Evolutionary conservation across 2,888 invertebrate genomes (phyloP).

Genomic region (Leptopilina myrica): DNA sequence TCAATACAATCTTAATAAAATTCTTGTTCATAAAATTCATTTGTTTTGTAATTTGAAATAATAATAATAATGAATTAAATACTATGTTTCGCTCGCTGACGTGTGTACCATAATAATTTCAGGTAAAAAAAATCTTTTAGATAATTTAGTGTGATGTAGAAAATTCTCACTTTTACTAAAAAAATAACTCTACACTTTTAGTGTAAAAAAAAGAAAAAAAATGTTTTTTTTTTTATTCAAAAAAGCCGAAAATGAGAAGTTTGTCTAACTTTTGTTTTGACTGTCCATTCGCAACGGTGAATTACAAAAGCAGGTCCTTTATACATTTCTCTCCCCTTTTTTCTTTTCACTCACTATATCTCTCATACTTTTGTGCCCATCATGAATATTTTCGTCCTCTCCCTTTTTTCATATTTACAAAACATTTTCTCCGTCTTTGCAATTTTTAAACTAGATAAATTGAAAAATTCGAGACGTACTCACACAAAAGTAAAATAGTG

Average conservation of each 20-base stretch:
- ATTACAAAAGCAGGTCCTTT: slow-evolving; percentile 48
- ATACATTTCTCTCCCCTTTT: slow-evolving; percentile 13
- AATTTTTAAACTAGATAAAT: neutral
- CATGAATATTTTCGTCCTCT: slow-evolving; percentile 3
- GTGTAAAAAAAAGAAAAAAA: neutral
- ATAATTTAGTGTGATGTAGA: too few relatives aligned
- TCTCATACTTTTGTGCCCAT: neutral
- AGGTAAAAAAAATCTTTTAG: too few relatives aligned
- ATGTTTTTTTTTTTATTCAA: slow-evolving; percentile 41
- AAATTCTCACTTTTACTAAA: too few relatives aligned
- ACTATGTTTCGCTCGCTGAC: too few relatives aligned
- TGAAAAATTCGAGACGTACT: slow-evolving; percentile 3
- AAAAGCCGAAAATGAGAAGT: slow-evolving; percentile 52
- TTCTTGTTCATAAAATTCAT: too few relatives aligned
- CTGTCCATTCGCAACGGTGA: slow-evolving; percentile 31
- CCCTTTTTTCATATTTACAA: slow-evolving; percentile 8
- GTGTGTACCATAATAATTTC: too few relatives aligned
- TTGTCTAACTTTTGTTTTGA: slow-evolving; percentile 23
- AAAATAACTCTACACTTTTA: too few relatives aligned
- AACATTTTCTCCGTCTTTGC: neutral
- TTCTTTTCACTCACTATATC: slow-evolving; percentile 31
- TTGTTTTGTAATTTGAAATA: too few relatives aligned
- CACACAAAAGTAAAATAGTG: neutral
- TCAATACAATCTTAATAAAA: too few relatives aligned
- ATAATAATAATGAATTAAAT: too few relatives aligned